Evolutionary conservation across 2,888 invertebrate genomes (phyloP).

Genomic region (Megalurothrips usitatus): DNA sequence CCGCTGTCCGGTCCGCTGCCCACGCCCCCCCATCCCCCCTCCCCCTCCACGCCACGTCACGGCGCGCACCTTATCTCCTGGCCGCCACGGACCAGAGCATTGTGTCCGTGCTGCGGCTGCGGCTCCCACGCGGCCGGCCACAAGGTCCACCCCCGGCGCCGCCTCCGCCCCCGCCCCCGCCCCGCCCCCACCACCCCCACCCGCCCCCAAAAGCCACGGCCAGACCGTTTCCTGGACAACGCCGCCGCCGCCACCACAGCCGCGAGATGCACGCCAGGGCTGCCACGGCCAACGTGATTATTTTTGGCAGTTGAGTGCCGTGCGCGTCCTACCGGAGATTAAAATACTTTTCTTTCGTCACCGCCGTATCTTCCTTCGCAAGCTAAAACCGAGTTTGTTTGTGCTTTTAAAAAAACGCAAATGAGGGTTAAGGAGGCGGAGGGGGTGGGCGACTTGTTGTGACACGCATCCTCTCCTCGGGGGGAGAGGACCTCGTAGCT

Average conservation of each 20-base stretch:
- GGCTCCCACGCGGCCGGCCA: conserved; percentile 13
- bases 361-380: too few species aligned
- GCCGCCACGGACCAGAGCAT: not conserved
- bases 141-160: not conserved
- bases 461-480: too few species aligned
- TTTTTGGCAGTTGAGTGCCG: not conserved
- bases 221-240: not conserved
- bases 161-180: not conserved
- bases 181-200: not conserved
- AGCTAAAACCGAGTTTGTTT: too few species aligned
- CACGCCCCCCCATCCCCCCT: not conserved
- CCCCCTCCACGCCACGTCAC: too few species aligned
- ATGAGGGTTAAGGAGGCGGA: too few species aligned
- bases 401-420: too few species aligned
- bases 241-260: not conserved
- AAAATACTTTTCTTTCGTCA: not conserved
- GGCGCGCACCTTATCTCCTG: not conserved
- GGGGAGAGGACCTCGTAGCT: too few species aligned
- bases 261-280: not conserved
- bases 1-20: not conserved
- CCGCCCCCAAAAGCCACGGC: not conserved
- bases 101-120: conserved; percentile 8
- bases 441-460: too few species aligned
- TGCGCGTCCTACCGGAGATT: not conserved
- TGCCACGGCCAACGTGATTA: not conserved